Evolutionary conservation across 92 coral and sea anemone species (phyloP), one percentile per base, ranked within the genome.

Genomic region (Micromussa lordhowensis): DNA sequence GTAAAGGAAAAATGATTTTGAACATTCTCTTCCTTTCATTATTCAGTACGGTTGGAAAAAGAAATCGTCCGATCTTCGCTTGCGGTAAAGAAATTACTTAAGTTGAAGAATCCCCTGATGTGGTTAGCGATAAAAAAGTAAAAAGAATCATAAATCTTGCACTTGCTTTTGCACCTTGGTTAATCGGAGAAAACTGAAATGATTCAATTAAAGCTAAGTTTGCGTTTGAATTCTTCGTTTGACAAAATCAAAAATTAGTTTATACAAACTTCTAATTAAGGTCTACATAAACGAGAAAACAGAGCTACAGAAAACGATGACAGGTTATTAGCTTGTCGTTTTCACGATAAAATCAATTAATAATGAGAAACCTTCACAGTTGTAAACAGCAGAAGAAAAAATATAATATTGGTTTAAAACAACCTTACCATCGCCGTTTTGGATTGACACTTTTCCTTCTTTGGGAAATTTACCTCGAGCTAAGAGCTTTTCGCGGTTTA

Each of bases 311-410:
- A 22, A 63, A 71, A 30, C 38, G 30, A 19, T 31, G 36, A 24
- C 7, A 18, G 28, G 11, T 32, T 21, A 78, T 13, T 14, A 30
- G 32, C 21, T 19, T 13, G 36, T 78, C 75, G n/a, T 21, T 83
- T 71, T 51, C 26, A 34, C 11, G 68, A 28, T 28, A 35, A 34
- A 32, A 75, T 84, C 22, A 84, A 75, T 74, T 31, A 84, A 54
- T 82, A 59, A 84, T 84, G 80, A 84, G 8, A n/a, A 22, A 57
- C 29, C 19, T 28, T 31, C 51, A 44, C 51, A 74, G n/a, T 34
- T 74, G 29, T 35, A 53, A 34, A 54, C 22, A 21, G 54, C 16
- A 44, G 29, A 34, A 16, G 4, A 36, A 32, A n/a, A 26, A 3
- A 2, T 16, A 16, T 19, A 7, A 71, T 10, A 32, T 68, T 28